These are phyloP conservation scores for Sebastes goodei DNA, from an alignment of 2,797 vertebrate species.

Conservation along the genomic window DNA sequence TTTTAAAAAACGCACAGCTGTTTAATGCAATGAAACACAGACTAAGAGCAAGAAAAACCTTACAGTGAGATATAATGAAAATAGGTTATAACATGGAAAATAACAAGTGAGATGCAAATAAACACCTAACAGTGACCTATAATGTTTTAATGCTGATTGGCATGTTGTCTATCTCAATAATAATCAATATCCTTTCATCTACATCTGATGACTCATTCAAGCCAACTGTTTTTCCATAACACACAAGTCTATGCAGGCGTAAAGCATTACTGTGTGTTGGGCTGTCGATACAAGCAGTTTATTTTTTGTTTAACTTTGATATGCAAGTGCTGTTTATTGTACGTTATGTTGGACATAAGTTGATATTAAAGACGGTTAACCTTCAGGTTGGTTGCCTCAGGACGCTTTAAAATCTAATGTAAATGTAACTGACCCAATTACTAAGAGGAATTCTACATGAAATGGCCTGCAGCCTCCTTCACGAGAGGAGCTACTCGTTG, in stretches of 20 bases:
- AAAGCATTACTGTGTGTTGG: not conserved
- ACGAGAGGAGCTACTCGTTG: constrained; percentile 15
- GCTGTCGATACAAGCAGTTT: not conserved
- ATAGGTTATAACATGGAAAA: not conserved
- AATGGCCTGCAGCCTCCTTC: not conserved
- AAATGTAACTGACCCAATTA: not conserved
- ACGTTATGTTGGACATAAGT: not conserved
- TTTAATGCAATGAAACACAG: not conserved
- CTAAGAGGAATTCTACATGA: not conserved
- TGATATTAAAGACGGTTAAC: not conserved
- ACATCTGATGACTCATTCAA: not conserved
- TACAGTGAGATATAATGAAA: not conserved
- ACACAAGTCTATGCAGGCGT: not conserved
- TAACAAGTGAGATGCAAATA: not conserved
- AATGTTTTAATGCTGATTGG: not conserved
- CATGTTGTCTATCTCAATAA: not conserved
- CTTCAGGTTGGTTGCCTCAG: not conserved
- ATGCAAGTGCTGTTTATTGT: not conserved
- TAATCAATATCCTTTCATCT: not conserved
- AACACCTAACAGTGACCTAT: not conserved
- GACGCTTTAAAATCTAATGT: not conserved
- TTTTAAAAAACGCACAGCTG: not conserved
- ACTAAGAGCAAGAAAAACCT: not conserved
- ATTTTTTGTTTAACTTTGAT: not conserved
- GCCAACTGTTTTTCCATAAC: not conserved